Evolutionary conservation across 2,888 invertebrate genomes (phyloP).

Genomic region (Belgica antarctica): DNA sequence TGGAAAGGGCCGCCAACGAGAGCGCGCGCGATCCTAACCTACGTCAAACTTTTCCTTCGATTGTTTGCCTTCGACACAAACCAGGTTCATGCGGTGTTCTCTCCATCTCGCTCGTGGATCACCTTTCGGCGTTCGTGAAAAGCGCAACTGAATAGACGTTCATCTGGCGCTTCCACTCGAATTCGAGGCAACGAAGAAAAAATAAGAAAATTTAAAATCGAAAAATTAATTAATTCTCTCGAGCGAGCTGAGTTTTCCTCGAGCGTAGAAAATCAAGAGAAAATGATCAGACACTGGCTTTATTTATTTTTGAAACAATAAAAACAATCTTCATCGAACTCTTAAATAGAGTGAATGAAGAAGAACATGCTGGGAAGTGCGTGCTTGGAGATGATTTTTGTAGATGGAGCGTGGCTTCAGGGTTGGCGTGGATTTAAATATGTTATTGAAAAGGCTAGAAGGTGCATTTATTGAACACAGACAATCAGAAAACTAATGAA

Average conservation of each 20-base stretch:
- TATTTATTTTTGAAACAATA: slow-evolving; percentile 40
- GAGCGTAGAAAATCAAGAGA: neutral
- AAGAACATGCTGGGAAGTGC: neutral
- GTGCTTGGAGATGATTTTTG: neutral
- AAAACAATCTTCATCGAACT: slow-evolving; percentile 18
- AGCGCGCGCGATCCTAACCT: slow-evolving; percentile 28
- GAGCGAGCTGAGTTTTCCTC: neutral
- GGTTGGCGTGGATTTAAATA: no score
- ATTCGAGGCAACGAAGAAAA: neutral
- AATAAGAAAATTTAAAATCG: no score
- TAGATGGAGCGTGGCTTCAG: no score
- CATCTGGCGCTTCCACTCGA: slow-evolving; percentile 13
- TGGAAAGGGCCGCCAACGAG: slow-evolving; percentile 3
- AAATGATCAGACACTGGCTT: no score
- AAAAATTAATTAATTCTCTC: slow-evolving; percentile 41
- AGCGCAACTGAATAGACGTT: neutral
- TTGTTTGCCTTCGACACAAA: neutral
- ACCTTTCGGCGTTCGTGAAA: slow-evolving; percentile 14
- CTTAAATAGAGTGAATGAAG: neutral
- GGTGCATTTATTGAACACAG: no score
- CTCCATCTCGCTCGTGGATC: neutral
- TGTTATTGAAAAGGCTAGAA: no score
- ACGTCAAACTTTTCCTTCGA: slow-evolving; percentile 35
- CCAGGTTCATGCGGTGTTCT: neutral
- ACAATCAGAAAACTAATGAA: no score